Evolutionary conservation across 2,888 invertebrate species (phyloP), one percentile per base, ranked within the genome.

Genomic region (Thelaira solivaga): DNA sequence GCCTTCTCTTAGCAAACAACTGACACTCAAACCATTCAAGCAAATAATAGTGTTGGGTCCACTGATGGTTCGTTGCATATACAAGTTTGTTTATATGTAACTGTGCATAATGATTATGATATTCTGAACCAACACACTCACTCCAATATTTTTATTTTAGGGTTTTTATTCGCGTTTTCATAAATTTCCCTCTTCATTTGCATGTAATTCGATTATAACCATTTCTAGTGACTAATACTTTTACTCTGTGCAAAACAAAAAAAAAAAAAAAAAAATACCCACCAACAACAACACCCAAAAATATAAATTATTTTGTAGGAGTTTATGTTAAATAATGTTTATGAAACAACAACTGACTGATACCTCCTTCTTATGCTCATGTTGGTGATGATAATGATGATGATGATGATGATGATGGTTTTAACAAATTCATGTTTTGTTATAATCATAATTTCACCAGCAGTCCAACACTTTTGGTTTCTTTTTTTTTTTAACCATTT

Each of bases 101-200:
- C 36, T 13, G n/a, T 13, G 36, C 13, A 20, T 29, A 18, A 59
- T 59, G 26, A 71, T 71, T 29, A 61, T 67, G 61, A 62, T 55
- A 34, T 61, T n/a, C n/a, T n/a, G 29, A 53, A 36, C 62, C 26
- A 39, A 47, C 39, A 53, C 47, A 18, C 64, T 36, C 47, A 18
- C 64, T 36, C 45, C 1, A 29, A 45, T 16, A 43, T 22, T 31
- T 34, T 55, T 29, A 11, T 47, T 65, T 67, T 41, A n/a, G 31
- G 36, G 59, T 24, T 78, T 78, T 80, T 74, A 73, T 62, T 49
- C 68, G 71, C 75, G 72, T 55, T 80, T 75, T 75, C 81, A 83
- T 84, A 85, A 85, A 85, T 84, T 83, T 84, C 83, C 82, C 83
- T 84, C 84, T 83, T 84, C 83, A 85, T 84, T 85, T 84, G 84